Base-by-base conservation (phyloP, 2,888 invertebrate genomes). In the Heliconius hortense region DNA sequence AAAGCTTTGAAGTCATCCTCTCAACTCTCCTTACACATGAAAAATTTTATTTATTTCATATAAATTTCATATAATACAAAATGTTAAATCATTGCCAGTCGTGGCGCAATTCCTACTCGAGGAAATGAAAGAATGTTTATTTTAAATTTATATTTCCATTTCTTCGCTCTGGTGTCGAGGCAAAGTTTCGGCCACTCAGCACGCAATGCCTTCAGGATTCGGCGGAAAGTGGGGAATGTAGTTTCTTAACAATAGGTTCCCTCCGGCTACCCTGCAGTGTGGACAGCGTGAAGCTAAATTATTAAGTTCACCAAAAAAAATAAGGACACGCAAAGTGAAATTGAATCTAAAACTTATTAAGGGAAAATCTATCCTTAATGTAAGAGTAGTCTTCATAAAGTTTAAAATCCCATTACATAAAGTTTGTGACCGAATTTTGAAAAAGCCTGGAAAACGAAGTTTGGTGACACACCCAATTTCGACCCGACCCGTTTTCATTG, bases 321-420 rank as follows among this genome's bases (percentile, higher is more conserved):
- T 8, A 43, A 39, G 24, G 24, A 24, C n/a, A 64, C 4, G 13
- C n/a, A 24, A 26, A 64, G 35, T 13, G 24, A 24, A 43, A 66
- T n/a, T 15, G 15, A 13, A 7, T 39, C 13, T 7, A 24, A 66
- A 43, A 66, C 24, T 66, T 39, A 66, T 66, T 39, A 66, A n/a
- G 39, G 5, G 39, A 13, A 24, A 66, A 43, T 66, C 39, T 39
- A 66, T 66, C 5, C 24, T 24, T 13, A 39, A 39, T 39, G 39
- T 66, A 7, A 39, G 24, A 66, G 13, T 39, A 39, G 39, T 66
- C 66, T 35, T 35, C 5, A 35, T 24, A 66, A 66, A 66, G n/a
- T 39, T 66, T 66, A 66, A 66, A 64, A 66, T 66, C 39, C 39
- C 66, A 43, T 66, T 66, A 66, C 66, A 24, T 24, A 39, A 66